Conservation (phyloP, 37 sponge, comb jelly and placozoan species). For the Theonella swinhoei region DNA sequence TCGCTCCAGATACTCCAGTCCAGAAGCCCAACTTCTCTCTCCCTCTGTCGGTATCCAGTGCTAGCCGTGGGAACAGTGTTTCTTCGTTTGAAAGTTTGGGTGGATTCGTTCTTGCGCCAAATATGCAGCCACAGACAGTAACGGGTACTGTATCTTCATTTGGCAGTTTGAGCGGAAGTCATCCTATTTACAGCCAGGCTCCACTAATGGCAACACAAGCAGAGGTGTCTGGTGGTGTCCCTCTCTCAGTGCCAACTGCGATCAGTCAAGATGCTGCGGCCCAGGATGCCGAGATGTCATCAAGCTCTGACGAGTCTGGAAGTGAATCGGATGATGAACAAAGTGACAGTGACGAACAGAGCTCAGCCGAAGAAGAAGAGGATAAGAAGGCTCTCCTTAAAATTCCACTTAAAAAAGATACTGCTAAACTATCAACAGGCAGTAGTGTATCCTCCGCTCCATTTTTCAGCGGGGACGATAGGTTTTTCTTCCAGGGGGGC, state of each 20-base stretch:
- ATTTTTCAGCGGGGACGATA: background rate
- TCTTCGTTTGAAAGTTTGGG: background rate
- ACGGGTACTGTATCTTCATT: too few relatives aligned
- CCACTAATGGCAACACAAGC: background rate
- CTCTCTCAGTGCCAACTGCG: background rate
- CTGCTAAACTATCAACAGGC: background rate
- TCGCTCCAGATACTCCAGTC: slow-evolving; percentile 26
- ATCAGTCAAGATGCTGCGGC: background rate
- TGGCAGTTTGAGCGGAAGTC: background rate
- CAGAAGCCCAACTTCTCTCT: background rate
- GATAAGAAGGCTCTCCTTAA: background rate
- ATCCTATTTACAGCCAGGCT: background rate
- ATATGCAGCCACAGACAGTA: too few relatives aligned
- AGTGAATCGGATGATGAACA: slow-evolving; percentile 34
- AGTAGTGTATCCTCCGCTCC: background rate
- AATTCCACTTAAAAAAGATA: background rate
- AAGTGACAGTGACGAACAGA: slow-evolving; percentile 17
- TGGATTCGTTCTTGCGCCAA: background rate
- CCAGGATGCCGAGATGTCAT: background rate
- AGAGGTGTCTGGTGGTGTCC: background rate
- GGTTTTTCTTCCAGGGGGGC: background rate
- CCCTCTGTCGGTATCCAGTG: background rate
- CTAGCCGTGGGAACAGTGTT: background rate
- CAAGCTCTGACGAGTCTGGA: slow-evolving; percentile 36
- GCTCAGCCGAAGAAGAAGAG: background rate